These are phyloP conservation scores for Podiceps cristatus DNA, from an alignment of 2,113 vertebrate genomes.

Conservation along the genomic window DNA sequence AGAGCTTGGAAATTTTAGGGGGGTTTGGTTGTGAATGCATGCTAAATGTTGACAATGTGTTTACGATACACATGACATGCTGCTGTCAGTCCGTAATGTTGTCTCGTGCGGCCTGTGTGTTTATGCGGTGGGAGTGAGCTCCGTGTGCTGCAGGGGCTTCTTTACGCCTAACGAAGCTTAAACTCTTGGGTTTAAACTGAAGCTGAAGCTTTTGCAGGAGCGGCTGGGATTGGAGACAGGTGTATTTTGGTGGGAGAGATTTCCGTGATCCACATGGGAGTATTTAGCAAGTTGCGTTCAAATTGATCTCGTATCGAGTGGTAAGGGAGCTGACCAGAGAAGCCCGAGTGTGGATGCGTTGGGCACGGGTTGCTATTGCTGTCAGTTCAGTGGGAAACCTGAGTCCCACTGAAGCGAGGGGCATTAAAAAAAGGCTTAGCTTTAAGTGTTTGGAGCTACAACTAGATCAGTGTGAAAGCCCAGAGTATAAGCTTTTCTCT, in stretches of 20 bases:
- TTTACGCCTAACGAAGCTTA: rapidly evolving
- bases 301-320: rapidly evolving
- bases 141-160: neutral
- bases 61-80: rapidly evolving
- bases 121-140: rapidly evolving
- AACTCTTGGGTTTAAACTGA: neutral
- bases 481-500: neutral
- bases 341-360: neutral
- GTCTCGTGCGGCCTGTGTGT: neutral
- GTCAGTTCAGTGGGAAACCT: neutral
- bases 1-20: neutral
- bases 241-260: neutral
- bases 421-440: neutral
- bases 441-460: neutral
- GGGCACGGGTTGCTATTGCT: neutral
- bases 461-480: neutral
- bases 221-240: neutral
- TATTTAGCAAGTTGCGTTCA: neutral
- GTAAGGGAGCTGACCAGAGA: neutral
- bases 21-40: neutral
- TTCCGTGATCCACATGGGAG: rapidly evolving
- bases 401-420: neutral
- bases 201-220: neutral
- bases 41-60: neutral
- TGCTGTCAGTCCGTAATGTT: neutral